phyloP scores from a whole-genome alignment of 2,888 invertebrate genomes.

The Diarsia dahlii region DNA sequence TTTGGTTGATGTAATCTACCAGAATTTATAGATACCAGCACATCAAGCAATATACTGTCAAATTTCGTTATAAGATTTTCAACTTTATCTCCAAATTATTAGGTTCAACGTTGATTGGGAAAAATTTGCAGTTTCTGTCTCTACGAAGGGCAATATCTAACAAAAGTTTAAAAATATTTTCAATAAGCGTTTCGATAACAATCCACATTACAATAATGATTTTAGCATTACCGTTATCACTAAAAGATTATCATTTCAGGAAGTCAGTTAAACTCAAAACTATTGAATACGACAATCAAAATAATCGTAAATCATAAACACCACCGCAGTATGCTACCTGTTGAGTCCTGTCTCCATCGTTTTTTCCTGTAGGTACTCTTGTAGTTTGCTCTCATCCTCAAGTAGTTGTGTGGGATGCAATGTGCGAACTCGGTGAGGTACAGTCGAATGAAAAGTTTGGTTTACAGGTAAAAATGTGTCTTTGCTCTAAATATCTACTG shows the following conservation, averaged over 20 bases:
- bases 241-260: neutral
- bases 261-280: neutral
- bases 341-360: conserved; percentile 68
- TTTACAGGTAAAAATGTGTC: neutral
- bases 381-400: conserved; percentile 34
- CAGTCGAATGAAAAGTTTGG: conserved; percentile 28
- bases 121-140: no score
- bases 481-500: neutral
- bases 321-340: conserved; percentile 55
- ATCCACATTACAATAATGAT: neutral
- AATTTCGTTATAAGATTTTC: no score
- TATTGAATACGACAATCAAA: neutral
- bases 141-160: no score
- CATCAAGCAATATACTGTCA: no score
- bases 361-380: conserved; percentile 33
- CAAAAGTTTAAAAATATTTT: no score
- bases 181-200: no score
- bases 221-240: neutral
- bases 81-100: no score
- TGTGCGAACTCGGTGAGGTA: conserved; percentile 75
- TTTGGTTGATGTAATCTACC: no score
- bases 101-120: no score
- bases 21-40: no score
- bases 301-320: conserved; percentile 69
- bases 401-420: conserved; percentile 60